These are phyloP conservation scores for Carassius carassius DNA, from an alignment of 2,113 vertebrate genomes.

Conservation along the genomic window DNA sequence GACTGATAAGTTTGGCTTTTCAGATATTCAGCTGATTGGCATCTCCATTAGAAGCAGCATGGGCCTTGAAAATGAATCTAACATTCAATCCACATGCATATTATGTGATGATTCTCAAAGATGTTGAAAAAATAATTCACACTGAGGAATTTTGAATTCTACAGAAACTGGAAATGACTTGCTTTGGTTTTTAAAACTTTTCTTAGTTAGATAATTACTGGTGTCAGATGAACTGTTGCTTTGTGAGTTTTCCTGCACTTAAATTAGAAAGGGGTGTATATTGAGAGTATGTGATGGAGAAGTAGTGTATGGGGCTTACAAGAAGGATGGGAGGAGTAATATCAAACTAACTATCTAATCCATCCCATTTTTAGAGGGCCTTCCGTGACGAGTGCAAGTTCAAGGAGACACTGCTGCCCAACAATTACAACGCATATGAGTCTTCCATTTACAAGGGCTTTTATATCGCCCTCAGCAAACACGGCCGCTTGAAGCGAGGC, in stretches of 20 bases:
- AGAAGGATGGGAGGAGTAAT: background rate
- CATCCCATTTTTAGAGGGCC: constrained; percentile 75
- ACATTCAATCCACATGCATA: background rate
- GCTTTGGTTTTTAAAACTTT: background rate
- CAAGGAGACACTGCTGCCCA: constrained; percentile 88
- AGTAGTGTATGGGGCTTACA: background rate
- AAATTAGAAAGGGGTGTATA: background rate
- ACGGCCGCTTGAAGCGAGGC: constrained; percentile 88
- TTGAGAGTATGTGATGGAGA: background rate
- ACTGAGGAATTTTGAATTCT: background rate
- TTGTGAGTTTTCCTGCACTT: constrained; percentile 1
- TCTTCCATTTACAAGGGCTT: constrained; percentile 80
- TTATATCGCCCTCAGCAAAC: constrained; percentile 93
- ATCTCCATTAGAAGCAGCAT: background rate
- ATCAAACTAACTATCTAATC: constrained; percentile 43
- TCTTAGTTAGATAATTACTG: background rate
- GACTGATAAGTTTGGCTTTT: background rate
- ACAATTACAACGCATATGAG: constrained; percentile 97
- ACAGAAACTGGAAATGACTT: background rate
- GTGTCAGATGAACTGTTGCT: background rate
- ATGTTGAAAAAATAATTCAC: background rate
- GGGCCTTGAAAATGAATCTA: background rate
- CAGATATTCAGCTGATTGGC: background rate
- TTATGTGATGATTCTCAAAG: background rate
- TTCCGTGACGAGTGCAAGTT: constrained; percentile 97